Base-by-base conservation (phyloP, 2,797 vertebrate species). In the Nannoperca obscura region DNA sequence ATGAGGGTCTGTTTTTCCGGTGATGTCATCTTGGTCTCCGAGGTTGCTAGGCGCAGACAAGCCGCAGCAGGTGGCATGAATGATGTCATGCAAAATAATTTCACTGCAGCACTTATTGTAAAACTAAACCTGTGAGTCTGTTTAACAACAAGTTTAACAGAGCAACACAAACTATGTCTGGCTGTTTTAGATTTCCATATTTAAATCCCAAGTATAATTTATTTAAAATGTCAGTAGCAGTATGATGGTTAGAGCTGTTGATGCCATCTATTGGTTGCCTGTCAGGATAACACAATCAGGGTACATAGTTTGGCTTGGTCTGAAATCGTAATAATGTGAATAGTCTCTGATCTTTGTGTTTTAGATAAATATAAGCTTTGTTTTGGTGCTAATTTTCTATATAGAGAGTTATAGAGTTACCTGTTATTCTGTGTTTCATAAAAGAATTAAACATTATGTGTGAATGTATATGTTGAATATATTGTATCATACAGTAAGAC, bases 21-120 rank as follows among this genome's bases (percentile, higher is more conserved):
- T 84, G 89, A 91, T 74, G 72, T 92, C 87, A 90, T 53, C 1
- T 7, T 50, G 46, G 64, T 74, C 61, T 78, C 74, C 77, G 49
- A 62, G 83, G 82, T 81, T 86, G 72, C 74, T 74, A 52, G 79
- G 81, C 44, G 40, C 50, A 76, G 53, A 86, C 72, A 58, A 42
- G 46, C 58, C 40, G 19, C 77, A 81, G 78, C 86, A 87, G 86
- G 82, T 88, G 86, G 84, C 80, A 76, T 20, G n/a, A 36, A 76
- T 87, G 83, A 86, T 85, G 83, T 89, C 83, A 89, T 61, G 44
- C 66, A 58, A 69, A 67, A 64, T 76, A 63, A 79, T 49, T 57
- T 65, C 53, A 71, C 46, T 17, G 34, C 61, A 71, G 44, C 76
- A 44, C 40, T 73, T 38, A 1, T 44, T 82, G 61, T 78, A 50